Base-by-base conservation (phyloP, 2,888 invertebrate species). In the Plebejus anna region DNA sequence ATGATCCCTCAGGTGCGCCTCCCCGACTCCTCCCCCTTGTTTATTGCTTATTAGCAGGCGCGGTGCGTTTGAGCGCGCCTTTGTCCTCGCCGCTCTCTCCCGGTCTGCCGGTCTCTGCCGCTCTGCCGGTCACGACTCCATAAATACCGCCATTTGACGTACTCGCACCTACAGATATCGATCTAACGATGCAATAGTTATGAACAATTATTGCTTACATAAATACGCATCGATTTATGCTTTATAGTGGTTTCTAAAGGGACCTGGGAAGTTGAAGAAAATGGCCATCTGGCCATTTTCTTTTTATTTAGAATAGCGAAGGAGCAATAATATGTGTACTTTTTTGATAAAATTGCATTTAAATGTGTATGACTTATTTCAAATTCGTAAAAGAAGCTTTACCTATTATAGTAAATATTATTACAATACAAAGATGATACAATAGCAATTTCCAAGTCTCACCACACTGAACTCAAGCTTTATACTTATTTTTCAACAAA, bases 21-120 rank as follows among this genome's bases (percentile, higher is more conserved):
- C 84, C 84, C 85, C 83, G 87, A 87, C 88, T 85, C 92, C 93
- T 91, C 94, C 94, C 93, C 91, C 94, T 93, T 94, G 94, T 94
- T 94, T 94, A 94, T 94, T 93, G 93, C 94, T 94, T 93, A 94
- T 93, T 94, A 94, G 92, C 91, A 87, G 85, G 84, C 84, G 92
- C 93, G 93, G 93, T 90, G 84, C 90, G 88, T 92, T 93, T 93
- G 92, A 91, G 89, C 88, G 84, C 85, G 86, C 88, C 93, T 92
- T 93, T 94, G 92, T 93, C 91, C 92, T 92, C 88, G 89, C 93
- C 93, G 92, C 76, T 80, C 77, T 77, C 78, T 80, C 81, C 84
- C 81, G 84, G 83, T 75, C 78, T 78, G 81, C 81, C 32, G 32
- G 32, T 32, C 32, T 32, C 32, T 32, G 32, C 32, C 32, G 32